These are phyloP conservation scores for Liasis olivaceus DNA, from an alignment of 2,797 vertebrate genomes.

Conservation along the genomic window DNA sequence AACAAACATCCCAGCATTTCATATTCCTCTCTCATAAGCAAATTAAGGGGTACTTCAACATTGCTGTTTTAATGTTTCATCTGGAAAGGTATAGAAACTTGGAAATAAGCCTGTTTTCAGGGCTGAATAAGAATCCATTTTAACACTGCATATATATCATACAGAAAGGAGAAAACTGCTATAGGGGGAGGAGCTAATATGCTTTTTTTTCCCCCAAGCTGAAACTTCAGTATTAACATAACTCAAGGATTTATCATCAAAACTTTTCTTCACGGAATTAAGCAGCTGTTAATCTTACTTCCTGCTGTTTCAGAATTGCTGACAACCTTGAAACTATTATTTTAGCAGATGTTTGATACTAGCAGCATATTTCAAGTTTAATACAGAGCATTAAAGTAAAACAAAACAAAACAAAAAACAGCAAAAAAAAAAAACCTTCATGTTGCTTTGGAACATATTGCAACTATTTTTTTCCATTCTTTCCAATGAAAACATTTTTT, in stretches of 20 bases:
- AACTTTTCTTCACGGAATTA: constrained; percentile 29
- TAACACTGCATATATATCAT: neutral
- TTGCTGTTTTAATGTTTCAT: neutral
- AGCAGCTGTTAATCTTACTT: constrained; percentile 36
- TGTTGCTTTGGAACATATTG: neutral
- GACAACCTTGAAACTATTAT: constrained; percentile 33
- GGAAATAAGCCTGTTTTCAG: neutral
- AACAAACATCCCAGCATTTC: neutral
- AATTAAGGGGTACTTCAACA: neutral
- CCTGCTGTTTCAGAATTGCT: constrained; percentile 41
- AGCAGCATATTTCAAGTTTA: neutral
- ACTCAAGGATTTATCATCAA: neutral
- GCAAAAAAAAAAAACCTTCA: neutral
- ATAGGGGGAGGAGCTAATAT: neutral
- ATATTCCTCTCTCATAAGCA: neutral
- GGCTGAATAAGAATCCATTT: neutral
- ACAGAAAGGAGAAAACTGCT: neutral
- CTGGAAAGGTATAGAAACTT: constrained; percentile 28
- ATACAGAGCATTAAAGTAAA: neutral
- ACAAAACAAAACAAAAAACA: neutral
- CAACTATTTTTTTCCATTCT: neutral
- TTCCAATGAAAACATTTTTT: neutral
- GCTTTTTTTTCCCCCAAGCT: neutral
- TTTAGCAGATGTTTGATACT: constrained; percentile 8
- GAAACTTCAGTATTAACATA: constrained; percentile 13